phyloP scores from a whole-genome alignment of 2,113 vertebrate species.

The Odocoileus hemionus region DNA sequence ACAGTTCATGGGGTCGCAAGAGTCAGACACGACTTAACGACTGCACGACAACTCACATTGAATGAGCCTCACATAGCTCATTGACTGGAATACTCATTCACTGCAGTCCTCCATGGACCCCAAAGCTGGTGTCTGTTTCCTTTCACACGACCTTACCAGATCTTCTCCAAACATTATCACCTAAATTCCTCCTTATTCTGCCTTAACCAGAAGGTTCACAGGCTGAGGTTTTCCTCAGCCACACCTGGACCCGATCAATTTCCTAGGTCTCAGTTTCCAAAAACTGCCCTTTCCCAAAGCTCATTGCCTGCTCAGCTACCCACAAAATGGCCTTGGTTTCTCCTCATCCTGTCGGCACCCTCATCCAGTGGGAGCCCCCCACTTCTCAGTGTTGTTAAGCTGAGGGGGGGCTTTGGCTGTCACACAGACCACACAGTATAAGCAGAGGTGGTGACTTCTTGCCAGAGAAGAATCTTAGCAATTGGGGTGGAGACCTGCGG shows the following conservation, averaged over 20 bases:
- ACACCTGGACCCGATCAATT: neutral
- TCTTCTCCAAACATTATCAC: neutral
- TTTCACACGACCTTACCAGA: neutral
- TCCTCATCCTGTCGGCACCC: neutral
- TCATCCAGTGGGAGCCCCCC: neutral
- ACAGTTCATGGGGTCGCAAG: neutral
- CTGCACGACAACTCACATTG: neutral
- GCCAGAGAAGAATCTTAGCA: constrained; percentile 25
- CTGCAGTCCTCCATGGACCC: neutral
- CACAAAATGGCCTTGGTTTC: neutral
- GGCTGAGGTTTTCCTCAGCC: neutral
- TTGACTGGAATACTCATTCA: fast-evolving
- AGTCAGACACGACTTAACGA: neutral
- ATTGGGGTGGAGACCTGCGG: neutral
- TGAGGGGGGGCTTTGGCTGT: neutral
- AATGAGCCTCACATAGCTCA: neutral
- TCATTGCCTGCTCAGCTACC: neutral
- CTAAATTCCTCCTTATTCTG: neutral
- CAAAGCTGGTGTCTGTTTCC: neutral
- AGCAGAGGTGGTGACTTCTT: neutral
- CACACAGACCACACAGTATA: neutral
- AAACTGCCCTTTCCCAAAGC: neutral
- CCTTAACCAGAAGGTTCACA: neutral
- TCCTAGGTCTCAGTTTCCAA: neutral
- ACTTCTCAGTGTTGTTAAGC: neutral